Percentiles rank a stretch among this genome's conserved stretches.
These are phyloP conservation scores for Xenops minutus DNA, from an alignment of 2,797 vertebrate species.

Conservation along the genomic window DNA sequence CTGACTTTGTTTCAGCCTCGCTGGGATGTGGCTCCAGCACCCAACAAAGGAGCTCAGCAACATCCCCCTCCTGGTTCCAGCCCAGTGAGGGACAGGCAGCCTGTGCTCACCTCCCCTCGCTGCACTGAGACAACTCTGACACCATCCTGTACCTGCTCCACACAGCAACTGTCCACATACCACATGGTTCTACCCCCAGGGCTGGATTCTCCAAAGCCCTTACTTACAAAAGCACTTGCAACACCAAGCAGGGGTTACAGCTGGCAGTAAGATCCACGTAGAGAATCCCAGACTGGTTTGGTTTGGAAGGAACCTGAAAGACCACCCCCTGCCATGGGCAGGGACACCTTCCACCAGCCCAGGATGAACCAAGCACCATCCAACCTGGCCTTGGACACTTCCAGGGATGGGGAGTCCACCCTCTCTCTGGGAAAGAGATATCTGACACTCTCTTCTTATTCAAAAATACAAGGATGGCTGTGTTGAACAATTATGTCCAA, in stretches of 20 bases:
- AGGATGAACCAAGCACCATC: rapidly evolving
- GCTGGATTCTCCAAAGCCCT: background rate
- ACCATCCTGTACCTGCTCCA: background rate
- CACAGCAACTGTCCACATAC: background rate
- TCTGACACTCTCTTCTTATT: background rate
- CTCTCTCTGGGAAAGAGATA: background rate
- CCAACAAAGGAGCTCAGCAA: background rate
- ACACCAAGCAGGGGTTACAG: background rate
- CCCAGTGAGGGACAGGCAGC: background rate
- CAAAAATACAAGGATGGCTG: background rate
- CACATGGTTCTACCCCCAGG: background rate
- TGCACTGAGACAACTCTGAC: background rate
- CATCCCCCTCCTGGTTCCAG: background rate
- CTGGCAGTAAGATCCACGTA: background rate
- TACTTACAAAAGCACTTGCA: background rate
- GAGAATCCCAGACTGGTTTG: background rate
- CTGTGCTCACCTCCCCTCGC: background rate
- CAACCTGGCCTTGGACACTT: background rate
- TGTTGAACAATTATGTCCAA: background rate
- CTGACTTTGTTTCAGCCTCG: background rate
- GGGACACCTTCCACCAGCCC: background rate
- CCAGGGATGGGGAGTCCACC: background rate
- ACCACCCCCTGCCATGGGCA: background rate
- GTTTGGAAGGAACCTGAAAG: background rate
- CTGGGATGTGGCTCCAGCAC: background rate